These are phyloP conservation scores for Triplophysa rosa DNA, from an alignment of 2,113 vertebrate species.

Conservation along the genomic window DNA sequence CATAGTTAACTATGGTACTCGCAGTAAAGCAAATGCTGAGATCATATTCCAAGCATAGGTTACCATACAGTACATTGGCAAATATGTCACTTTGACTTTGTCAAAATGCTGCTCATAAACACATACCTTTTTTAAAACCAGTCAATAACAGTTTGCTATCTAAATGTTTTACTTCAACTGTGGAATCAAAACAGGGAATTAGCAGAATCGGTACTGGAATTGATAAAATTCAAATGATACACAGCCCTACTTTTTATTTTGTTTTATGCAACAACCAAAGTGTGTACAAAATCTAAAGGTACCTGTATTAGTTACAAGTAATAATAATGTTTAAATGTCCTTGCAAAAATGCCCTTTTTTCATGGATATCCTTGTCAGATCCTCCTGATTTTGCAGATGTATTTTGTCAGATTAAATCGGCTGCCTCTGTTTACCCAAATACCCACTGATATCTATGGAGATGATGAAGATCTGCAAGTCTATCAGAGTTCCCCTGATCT, in stretches of 20 bases:
- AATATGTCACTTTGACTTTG: no score
- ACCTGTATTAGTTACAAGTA: neutral
- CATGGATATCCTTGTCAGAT: slow-evolving; percentile 20
- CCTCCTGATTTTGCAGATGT: neutral
- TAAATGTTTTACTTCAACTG: no score
- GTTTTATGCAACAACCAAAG: neutral
- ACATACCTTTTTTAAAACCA: no score
- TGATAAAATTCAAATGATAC: no score
- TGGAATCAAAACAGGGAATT: no score
- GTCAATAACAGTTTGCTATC: no score
- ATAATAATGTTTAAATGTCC: neutral
- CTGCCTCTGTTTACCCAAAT: slow-evolving; percentile 50
- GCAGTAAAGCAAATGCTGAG: no score
- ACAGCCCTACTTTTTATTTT: neutral
- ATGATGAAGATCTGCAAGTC: slow-evolving; percentile 61
- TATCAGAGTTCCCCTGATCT: slow-evolving; percentile 61
- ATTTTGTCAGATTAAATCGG: slow-evolving; percentile 12
- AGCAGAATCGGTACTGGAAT: no score
- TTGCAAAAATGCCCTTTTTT: neutral
- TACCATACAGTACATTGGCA: no score
- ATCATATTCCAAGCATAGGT: no score
- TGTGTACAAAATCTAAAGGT: neutral
- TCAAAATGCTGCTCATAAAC: no score
- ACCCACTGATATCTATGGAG: slow-evolving; percentile 71
- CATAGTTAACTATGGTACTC: no score